These are phyloP conservation scores for Galeruca laticollis DNA, from an alignment of 2,888 invertebrate genomes.

Conservation along the genomic window DNA sequence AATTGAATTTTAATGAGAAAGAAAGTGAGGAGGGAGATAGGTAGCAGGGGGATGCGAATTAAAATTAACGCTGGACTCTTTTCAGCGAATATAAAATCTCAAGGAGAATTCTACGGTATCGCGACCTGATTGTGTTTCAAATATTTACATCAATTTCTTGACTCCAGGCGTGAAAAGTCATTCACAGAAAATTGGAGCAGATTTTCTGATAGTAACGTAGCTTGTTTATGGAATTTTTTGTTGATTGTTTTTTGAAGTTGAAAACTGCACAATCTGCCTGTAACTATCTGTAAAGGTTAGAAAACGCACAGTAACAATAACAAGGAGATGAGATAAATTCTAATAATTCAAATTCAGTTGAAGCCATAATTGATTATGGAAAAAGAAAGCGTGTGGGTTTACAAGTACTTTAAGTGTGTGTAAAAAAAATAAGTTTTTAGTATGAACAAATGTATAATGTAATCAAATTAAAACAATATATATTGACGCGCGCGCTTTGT, in stretches of 20 bases:
- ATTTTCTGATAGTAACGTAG: constrained; percentile 4
- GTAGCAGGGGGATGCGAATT: constrained; percentile 15
- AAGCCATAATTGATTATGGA: too few species aligned
- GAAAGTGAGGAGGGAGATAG: constrained; percentile 17
- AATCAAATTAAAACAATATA: too few species aligned
- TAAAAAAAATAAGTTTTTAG: too few species aligned
- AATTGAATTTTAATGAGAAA: constrained; percentile 41
- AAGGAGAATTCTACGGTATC: constrained; percentile 34
- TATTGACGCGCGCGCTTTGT: too few species aligned
- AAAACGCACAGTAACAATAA: too few species aligned
- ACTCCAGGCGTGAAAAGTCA: constrained; percentile 39
- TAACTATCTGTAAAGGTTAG: too few species aligned
- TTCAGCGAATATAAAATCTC: constrained; percentile 4
- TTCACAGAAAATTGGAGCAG: neutral
- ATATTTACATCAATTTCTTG: constrained; percentile 53
- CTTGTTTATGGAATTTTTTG: neutral
- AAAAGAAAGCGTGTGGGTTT: too few species aligned
- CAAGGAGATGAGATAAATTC: too few species aligned
- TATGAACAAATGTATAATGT: too few species aligned
- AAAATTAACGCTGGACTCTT: constrained; percentile 27
- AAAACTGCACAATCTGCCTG: too few species aligned
- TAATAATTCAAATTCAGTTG: too few species aligned
- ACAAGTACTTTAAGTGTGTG: too few species aligned
- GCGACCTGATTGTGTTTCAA: constrained; percentile 52
- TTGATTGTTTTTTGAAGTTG: neutral